These are phyloP conservation scores for Istiophorus platypterus DNA, from an alignment of 2,113 vertebrate species.

Conservation along the genomic window DNA sequence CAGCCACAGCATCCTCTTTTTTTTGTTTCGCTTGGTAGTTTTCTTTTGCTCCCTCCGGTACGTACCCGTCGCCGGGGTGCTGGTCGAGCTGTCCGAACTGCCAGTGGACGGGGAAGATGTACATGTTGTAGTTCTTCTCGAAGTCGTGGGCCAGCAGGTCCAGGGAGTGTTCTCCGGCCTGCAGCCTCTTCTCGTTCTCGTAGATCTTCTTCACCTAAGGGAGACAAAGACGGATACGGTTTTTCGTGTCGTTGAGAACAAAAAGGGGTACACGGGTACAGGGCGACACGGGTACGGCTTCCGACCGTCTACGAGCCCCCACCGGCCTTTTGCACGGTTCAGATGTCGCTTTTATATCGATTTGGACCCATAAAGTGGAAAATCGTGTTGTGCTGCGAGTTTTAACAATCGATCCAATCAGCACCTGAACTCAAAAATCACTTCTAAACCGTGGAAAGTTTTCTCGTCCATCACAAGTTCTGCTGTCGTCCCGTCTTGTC, in stretches of 20 bases:
- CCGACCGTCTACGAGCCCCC: neutral
- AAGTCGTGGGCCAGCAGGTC: slow-evolving; percentile 97
- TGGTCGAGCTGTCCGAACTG: slow-evolving; percentile 98
- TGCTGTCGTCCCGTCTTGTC: no score
- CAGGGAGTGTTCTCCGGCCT: slow-evolving; percentile 93
- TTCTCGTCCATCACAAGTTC: no score
- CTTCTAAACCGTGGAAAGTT: no score
- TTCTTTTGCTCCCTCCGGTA: neutral
- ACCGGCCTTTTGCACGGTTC: neutral
- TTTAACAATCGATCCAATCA: no score
- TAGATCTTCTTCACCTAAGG: slow-evolving; percentile 97
- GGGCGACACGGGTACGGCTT: no score
- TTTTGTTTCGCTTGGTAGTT: no score
- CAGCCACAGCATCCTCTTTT: neutral
- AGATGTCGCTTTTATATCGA: no score
- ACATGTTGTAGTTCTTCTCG: slow-evolving; percentile 99
- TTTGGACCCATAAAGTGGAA: neutral
- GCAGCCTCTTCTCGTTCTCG: slow-evolving; percentile 96
- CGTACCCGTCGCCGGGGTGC: slow-evolving; percentile 94
- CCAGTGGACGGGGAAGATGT: slow-evolving; percentile 99
- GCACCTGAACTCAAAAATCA: no score
- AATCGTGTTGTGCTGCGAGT: no score
- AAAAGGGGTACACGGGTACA: no score
- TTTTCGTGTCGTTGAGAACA: no score
- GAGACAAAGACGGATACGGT: no score